Evolutionary conservation across 2,113 vertebrate genomes (phyloP).

Genomic region (Platycercus adscitus): DNA sequence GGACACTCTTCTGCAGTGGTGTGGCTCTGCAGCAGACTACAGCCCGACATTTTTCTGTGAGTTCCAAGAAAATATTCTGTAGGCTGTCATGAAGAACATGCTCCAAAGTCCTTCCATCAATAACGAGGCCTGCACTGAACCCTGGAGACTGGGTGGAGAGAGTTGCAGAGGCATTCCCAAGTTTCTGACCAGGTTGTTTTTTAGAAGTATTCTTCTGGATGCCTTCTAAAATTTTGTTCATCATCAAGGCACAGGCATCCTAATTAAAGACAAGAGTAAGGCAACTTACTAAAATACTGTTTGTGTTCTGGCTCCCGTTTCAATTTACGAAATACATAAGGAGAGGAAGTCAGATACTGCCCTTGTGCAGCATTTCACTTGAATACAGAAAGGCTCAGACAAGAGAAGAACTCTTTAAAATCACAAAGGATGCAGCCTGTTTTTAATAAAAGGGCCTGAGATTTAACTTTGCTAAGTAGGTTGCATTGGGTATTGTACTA

Average conservation of each 20-base stretch:
- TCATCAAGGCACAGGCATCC: conserved; percentile 81
- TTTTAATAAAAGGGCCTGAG: background rate
- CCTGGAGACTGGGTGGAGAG: background rate
- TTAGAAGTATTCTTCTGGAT: conserved; percentile 47
- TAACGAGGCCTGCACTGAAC: conserved; percentile 74
- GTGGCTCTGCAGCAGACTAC: conserved; percentile 88
- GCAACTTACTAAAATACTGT: background rate
- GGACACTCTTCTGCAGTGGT: conserved; percentile 86
- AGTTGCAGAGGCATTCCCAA: background rate
- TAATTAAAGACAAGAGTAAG: conserved; percentile 55
- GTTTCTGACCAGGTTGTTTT: rapidly evolving
- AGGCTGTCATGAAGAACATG: conserved; percentile 79
- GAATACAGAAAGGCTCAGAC: background rate
- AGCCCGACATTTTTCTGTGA: conserved; percentile 76
- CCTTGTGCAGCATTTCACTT: background rate
- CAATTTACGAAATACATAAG: background rate
- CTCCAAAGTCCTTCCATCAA: conserved; percentile 84
- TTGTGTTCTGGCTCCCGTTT: background rate
- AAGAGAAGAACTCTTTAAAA: background rate
- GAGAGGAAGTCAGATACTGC: background rate
- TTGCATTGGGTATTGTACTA: background rate
- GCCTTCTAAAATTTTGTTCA: conserved; percentile 75
- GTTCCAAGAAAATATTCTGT: conserved; percentile 76
- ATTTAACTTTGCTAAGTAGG: background rate
- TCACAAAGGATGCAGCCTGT: background rate